phyloP scores from a whole-genome alignment of 2,888 invertebrate genomes.

The Rhorus exstirpatorius region DNA sequence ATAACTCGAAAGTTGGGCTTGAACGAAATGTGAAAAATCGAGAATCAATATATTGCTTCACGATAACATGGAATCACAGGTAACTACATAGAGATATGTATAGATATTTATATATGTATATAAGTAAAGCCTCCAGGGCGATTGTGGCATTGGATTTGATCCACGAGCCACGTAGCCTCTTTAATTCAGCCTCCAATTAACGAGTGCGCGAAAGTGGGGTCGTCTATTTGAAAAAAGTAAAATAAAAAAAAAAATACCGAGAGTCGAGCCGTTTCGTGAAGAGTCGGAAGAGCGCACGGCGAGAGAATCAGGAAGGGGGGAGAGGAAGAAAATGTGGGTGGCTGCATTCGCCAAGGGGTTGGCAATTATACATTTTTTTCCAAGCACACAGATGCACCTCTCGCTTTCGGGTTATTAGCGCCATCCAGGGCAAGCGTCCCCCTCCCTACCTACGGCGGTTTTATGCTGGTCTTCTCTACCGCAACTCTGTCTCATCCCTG shows the following conservation, averaged over 20 bases:
- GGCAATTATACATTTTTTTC: constrained; percentile 80
- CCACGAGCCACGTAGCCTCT: constrained; percentile 76
- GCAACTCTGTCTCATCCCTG: constrained; percentile 53
- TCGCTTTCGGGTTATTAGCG: constrained; percentile 80
- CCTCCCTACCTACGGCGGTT: constrained; percentile 50
- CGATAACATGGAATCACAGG: neutral
- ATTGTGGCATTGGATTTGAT: constrained; percentile 48
- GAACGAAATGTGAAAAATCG: constrained; percentile 38
- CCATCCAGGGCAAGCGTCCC: constrained; percentile 76
- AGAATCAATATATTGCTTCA: constrained; percentile 37
- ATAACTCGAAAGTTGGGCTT: constrained; percentile 30
- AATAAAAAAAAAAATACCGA: constrained; percentile 27
- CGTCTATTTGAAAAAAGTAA: constrained; percentile 76
- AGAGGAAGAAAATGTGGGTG: constrained; percentile 41
- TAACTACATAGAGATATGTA: neutral
- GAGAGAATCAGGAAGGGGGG: constrained; percentile 18
- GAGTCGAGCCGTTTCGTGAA: constrained; percentile 38
- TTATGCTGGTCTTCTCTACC: constrained; percentile 37
- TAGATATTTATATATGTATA: constrained; percentile 43
- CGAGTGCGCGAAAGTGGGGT: constrained; percentile 73
- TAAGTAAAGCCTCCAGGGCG: constrained; percentile 41
- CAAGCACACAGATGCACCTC: constrained; percentile 62
- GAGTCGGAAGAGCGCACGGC: constrained; percentile 29
- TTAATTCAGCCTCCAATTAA: constrained; percentile 82
- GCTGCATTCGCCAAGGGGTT: constrained; percentile 74